Evolutionary conservation across 2,113 vertebrate species (phyloP).

Genomic region (Bubo bubo): DNA sequence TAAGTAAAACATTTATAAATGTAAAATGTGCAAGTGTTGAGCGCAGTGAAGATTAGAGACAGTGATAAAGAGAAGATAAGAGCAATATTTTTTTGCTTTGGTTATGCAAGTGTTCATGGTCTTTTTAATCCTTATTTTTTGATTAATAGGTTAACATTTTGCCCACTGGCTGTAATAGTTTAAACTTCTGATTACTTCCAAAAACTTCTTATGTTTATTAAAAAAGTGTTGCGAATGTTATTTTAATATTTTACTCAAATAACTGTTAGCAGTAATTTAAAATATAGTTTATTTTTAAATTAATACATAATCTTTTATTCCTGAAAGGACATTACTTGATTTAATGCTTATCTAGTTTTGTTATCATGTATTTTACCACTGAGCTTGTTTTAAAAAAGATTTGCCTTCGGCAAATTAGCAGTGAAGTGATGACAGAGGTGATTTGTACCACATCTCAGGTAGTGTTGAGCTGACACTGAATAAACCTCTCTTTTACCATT

Average conservation of each 20-base stretch:
- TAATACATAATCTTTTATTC: background rate
- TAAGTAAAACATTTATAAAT: background rate
- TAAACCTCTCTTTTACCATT: constrained; percentile 47
- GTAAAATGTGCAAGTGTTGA: background rate
- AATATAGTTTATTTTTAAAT: background rate
- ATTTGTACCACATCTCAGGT: constrained; percentile 14
- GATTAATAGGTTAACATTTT: background rate
- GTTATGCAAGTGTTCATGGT: background rate
- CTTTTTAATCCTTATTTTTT: background rate
- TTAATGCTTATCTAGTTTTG: constrained; percentile 14
- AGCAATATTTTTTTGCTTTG: background rate
- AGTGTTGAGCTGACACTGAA: constrained; percentile 18
- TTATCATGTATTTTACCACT: constrained; percentile 18
- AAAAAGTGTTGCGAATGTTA: background rate
- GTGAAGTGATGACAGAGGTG: constrained; percentile 32
- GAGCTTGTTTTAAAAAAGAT: constrained; percentile 30
- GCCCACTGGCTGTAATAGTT: background rate
- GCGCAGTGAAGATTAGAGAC: background rate
- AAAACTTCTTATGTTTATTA: background rate
- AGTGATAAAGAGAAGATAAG: background rate
- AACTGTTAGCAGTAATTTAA: background rate
- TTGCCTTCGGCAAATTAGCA: constrained; percentile 47
- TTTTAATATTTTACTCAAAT: background rate
- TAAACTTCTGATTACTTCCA: background rate
- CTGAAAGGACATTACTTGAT: background rate